Evolutionary conservation across 2,113 vertebrate genomes (phyloP).

Genomic region (Chauna torquata): DNA sequence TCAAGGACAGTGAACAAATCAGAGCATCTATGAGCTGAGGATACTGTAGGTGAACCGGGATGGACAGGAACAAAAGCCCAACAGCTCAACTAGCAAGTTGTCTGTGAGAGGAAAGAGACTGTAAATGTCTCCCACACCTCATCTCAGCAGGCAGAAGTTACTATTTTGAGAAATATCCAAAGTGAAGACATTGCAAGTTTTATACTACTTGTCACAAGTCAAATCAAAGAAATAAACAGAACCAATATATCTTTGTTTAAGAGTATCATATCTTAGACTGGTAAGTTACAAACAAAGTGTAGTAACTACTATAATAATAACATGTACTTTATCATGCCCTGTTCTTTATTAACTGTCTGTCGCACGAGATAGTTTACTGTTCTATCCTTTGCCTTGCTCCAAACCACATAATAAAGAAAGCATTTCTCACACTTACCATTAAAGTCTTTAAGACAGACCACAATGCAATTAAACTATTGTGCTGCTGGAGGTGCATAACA

Average conservation of each 20-base stretch:
- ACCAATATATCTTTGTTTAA: background rate
- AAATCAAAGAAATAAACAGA: background rate
- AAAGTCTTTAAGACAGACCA: slow-evolving; percentile 62
- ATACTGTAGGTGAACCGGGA: accelerated
- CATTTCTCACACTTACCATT: slow-evolving; percentile 61
- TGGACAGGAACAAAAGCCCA: background rate
- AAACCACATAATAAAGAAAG: slow-evolving; percentile 70
- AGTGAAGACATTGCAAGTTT: background rate
- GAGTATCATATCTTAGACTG: background rate
- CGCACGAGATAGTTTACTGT: slow-evolving; percentile 53
- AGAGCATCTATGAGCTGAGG: background rate
- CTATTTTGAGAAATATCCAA: background rate
- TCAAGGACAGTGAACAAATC: background rate
- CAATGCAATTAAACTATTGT: slow-evolving; percentile 66
- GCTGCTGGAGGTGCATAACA: slow-evolving; percentile 49
- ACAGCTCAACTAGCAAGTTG: background rate
- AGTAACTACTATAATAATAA: slow-evolving; percentile 29
- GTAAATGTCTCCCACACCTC: background rate
- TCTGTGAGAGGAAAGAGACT: background rate
- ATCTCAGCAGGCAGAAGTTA: background rate
- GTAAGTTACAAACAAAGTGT: background rate
- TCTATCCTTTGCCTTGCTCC: slow-evolving; percentile 49
- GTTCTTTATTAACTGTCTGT: slow-evolving; percentile 67
- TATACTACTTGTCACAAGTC: background rate
- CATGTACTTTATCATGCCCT: slow-evolving; percentile 19